Conservation (phyloP, 2,888 invertebrate genomes). For the Tridacna crocea region DNA sequence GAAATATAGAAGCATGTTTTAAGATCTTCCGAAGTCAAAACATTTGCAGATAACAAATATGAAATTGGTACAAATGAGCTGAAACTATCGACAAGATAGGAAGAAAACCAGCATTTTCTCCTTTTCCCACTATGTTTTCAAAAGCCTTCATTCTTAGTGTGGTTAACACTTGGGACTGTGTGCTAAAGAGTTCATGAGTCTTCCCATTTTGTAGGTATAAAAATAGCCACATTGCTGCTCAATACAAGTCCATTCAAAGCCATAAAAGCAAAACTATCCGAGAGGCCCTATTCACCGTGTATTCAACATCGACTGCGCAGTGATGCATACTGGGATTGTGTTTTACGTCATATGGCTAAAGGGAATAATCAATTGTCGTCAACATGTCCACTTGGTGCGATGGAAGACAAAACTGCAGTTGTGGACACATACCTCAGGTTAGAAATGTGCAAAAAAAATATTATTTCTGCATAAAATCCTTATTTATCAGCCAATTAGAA, state of each 20-base stretch:
- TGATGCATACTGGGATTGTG: slow-evolving; percentile 69
- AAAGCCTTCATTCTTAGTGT: too few relatives aligned
- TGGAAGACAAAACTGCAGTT: slow-evolving; percentile 85
- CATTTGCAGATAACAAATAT: too few relatives aligned
- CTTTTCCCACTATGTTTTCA: too few relatives aligned
- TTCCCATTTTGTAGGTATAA: slow-evolving; percentile 55
- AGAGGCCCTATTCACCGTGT: slow-evolving; percentile 63
- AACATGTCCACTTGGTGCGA: slow-evolving; percentile 89
- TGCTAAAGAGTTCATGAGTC: neutral
- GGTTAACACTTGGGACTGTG: too few relatives aligned
- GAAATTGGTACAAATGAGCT: too few relatives aligned
- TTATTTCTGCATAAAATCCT: too few relatives aligned
- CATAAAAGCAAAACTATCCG: slow-evolving; percentile 49
- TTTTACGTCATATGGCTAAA: slow-evolving; percentile 59
- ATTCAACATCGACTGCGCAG: slow-evolving; percentile 59
- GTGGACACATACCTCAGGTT: slow-evolving; percentile 87
- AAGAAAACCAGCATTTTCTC: too few relatives aligned
- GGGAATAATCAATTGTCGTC: slow-evolving; percentile 88
- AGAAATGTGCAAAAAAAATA: too few relatives aligned
- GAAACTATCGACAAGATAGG: too few relatives aligned
- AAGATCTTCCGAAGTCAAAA: too few relatives aligned
- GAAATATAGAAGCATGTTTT: too few relatives aligned
- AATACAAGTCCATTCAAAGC: slow-evolving; percentile 63
- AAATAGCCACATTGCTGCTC: slow-evolving; percentile 51
- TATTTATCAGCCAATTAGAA: too few relatives aligned